Base-by-base conservation (phyloP, 2,797 vertebrate genomes). In the Melopsittacus undulatus region DNA sequence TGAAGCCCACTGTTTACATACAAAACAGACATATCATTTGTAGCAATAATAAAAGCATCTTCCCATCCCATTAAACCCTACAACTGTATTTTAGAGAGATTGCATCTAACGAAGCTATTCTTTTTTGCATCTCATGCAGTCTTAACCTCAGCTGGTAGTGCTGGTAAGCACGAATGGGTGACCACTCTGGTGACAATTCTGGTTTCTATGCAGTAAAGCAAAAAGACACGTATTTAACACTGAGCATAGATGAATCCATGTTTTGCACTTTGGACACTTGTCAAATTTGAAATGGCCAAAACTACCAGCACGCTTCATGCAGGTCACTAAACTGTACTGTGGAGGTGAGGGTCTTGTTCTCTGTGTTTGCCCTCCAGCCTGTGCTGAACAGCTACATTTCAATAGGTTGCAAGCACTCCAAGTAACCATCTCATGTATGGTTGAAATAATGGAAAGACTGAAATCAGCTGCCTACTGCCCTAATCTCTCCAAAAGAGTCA, bases 371-470 rank as follows among this genome's bases (percentile, higher is more conserved):
- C 10, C 36, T 73, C 21, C 61, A 91, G n/a, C 36, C 52, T 66
- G 34, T 40, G 30, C 54, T 82, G 34, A 82, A 64, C 21, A 79
- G 30, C 22, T 67, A 61, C 30, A 15, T 64, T 83, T 87, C 72
- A 64, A 43, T 24, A 1, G 0, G 12, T 43, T 75, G 67, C 68
- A 90, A 94, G 27, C 1, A 0, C 30, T 74, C 0, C 0, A n/a
- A 64, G 21, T 59, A 87, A 38, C 27, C 14, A 62, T 43, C 26
- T 70, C 46, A 13, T 24, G 7, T 67, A 77, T 62, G 49, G 34
- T 9, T 69, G 27, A 75, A 92, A 92, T n/a, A 93, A 74, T 48
- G 78, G 75, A 81, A 95, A 93, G 95, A 57, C 6, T 87, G 26
- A 80, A 83, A 89, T 68, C 64, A 78, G 38, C n/a, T 92, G 43